Conservation (phyloP, 2,888 invertebrate species). For the Drosophila incognita region DNA sequence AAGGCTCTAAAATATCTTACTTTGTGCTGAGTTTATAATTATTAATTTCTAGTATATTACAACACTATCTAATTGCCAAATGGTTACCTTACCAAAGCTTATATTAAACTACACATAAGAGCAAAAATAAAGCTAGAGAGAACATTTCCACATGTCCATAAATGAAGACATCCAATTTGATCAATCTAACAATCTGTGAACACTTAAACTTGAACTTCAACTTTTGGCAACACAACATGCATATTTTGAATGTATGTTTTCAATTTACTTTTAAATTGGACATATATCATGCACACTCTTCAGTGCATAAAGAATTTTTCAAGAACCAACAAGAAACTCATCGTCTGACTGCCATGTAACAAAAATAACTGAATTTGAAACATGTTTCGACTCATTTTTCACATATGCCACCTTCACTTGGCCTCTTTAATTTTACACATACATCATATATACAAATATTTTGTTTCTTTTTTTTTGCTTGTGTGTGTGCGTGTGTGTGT, state of each 20-base stretch:
- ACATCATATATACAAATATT: not conserved
- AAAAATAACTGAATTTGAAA: constrained; percentile 52
- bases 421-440: constrained; percentile 56
- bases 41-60: not conserved
- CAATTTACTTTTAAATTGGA: no score
- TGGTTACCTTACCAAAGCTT: not conserved
- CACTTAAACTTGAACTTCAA: not conserved
- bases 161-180: not conserved
- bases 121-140: not conserved
- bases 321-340: constrained; percentile 37
- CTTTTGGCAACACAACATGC: not conserved
- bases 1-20: not conserved
- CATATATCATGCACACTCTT: constrained; percentile 6
- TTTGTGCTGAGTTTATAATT: not conserved
- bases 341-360: constrained; percentile 49
- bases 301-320: constrained; percentile 13
- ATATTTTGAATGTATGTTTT: not conserved
- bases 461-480: not conserved
- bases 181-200: not conserved
- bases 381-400: constrained; percentile 41
- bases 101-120: not conserved
- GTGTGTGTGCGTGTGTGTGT: constrained; percentile 3
- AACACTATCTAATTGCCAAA: not conserved
- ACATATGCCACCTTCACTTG: constrained; percentile 65
- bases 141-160: not conserved